These are phyloP conservation scores for Cyaniris semiargus DNA, from an alignment of 2,888 invertebrate genomes.

Conservation along the genomic window DNA sequence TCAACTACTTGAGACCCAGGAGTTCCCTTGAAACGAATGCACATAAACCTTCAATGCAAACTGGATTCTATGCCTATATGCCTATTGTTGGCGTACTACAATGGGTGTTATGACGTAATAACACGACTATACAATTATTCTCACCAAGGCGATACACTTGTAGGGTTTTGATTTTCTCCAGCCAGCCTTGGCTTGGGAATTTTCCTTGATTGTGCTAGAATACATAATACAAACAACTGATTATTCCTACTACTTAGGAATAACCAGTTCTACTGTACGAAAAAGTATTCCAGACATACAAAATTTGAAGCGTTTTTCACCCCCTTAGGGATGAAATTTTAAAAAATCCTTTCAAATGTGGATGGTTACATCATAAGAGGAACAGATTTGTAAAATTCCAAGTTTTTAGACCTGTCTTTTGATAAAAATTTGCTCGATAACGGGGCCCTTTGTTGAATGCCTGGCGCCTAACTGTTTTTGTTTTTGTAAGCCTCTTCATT, in stretches of 20 bases:
- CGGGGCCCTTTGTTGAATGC: neutral
- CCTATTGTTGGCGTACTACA: neutral
- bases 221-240: neutral
- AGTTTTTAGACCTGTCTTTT: neutral
- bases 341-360: no score
- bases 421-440: neutral
- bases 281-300: no score
- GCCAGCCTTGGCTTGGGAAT: neutral
- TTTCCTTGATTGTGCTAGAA: neutral
- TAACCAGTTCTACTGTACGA: no score
- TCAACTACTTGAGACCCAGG: neutral
- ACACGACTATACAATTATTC: neutral
- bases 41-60: slow-evolving; percentile 16
- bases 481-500: neutral
- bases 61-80: slow-evolving; percentile 28
- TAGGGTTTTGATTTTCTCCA: neutral
- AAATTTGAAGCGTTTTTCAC: no score
- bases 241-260: no score
- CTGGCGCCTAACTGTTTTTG: neutral
- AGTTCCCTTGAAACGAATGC: slow-evolving; percentile 23
- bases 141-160: neutral
- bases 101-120: slow-evolving; percentile 16
- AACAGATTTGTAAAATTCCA: no score
- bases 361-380: no score
- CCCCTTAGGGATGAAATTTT: no score